A percentile compares a stretch with the other conserved stretches of the same genome.
Evolutionary conservation across 92 coral and sea anemone genomes (phyloP).

Genomic region (Siderastrea siderea): DNA sequence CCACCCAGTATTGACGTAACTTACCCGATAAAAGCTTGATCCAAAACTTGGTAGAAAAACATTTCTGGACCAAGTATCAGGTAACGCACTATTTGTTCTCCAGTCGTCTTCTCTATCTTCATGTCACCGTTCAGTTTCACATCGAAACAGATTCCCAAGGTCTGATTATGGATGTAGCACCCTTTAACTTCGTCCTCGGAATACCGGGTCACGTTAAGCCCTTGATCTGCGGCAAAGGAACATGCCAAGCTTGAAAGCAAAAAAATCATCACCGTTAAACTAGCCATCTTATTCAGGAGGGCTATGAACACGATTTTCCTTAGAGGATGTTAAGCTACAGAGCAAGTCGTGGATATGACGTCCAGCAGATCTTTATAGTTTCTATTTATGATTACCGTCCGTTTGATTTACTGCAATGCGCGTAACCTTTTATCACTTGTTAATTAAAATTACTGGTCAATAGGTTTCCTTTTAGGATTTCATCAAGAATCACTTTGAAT

Average conservation of each 20-base stretch:
- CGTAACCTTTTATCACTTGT: too few relatives aligned
- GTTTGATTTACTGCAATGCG: too few relatives aligned
- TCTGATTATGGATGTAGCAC: too few relatives aligned
- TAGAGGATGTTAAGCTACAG: too few relatives aligned
- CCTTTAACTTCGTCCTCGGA: background rate
- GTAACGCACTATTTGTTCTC: background rate
- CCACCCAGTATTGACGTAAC: background rate
- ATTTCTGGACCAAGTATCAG: background rate
- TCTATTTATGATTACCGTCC: too few relatives aligned
- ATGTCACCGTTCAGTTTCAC: background rate
- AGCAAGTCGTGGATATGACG: too few relatives aligned
- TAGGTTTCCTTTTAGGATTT: too few relatives aligned
- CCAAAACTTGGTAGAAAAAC: background rate
- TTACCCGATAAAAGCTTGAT: background rate
- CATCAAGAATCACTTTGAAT: too few relatives aligned
- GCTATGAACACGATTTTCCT: too few relatives aligned
- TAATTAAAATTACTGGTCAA: too few relatives aligned
- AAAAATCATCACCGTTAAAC: background rate
- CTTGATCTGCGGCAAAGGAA: background rate
- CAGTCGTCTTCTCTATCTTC: background rate
- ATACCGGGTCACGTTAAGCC: background rate
- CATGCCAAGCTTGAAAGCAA: background rate
- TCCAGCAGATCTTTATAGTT: too few relatives aligned
- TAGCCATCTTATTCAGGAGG: background rate
- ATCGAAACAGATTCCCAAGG: background rate